Conservation (phyloP, 2,797 vertebrate species). For the Micropoecilia bifurca region DNA sequence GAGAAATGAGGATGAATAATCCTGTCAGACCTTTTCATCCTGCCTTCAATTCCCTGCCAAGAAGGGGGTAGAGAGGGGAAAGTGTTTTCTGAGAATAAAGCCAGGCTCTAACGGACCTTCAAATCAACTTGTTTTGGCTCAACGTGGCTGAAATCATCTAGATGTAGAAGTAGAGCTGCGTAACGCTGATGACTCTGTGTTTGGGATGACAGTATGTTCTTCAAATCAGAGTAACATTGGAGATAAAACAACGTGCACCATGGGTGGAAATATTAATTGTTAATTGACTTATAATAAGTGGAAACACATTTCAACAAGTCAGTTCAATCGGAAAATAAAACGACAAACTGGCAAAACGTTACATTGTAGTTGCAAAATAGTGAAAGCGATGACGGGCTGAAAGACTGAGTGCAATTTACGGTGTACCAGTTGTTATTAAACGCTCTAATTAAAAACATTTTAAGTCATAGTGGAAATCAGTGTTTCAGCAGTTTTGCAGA, state of each 20-base stretch:
- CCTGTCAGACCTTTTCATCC: constrained; percentile 8
- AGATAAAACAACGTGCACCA: background rate
- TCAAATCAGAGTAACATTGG: background rate
- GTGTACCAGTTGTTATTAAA: background rate
- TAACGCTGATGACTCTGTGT: constrained; percentile 1
- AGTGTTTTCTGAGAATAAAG: constrained; percentile 1
- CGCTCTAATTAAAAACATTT: background rate
- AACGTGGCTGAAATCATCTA: background rate
- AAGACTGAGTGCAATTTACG: background rate
- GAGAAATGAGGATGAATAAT: constrained; percentile 14
- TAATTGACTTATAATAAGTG: background rate
- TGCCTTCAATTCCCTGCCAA: background rate
- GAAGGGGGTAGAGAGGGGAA: constrained; percentile 1
- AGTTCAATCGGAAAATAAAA: background rate
- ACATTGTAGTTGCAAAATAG: background rate
- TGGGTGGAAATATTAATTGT: background rate
- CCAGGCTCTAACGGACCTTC: constrained; percentile 16
- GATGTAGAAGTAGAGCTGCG: constrained; percentile 6
- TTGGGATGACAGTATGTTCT: background rate
- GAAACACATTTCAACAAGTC: background rate
- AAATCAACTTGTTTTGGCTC: constrained; percentile 19
- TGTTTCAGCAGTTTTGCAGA: background rate
- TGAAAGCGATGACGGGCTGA: background rate
- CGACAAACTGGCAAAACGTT: background rate
- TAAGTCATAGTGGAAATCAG: background rate